phyloP scores from a whole-genome alignment of 2,888 invertebrate species.

The Chaetogeoica ovagalla region DNA sequence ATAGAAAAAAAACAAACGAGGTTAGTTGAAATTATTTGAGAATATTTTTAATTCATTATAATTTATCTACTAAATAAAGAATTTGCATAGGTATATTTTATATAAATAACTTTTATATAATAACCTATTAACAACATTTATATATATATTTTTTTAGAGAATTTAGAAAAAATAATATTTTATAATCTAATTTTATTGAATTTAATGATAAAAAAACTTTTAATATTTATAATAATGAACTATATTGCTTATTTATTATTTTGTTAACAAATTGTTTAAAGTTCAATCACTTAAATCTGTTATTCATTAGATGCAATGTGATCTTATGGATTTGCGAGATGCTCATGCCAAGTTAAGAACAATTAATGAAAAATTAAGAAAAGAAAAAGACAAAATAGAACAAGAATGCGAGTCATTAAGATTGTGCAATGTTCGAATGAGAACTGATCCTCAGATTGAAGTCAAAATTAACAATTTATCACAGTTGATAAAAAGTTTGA shows the following conservation, averaged over 20 bases:
- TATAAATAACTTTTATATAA: not conserved
- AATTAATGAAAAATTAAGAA: slow-evolving; percentile 84
- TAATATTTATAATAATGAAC: not conserved
- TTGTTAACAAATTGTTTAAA: no score
- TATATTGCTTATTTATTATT: not conserved
- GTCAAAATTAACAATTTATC: slow-evolving; percentile 47
- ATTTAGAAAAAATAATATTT: no score
- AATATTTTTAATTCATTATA: not conserved
- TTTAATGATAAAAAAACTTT: not conserved
- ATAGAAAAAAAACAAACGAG: slow-evolving; percentile 75
- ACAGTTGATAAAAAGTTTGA: slow-evolving; percentile 41
- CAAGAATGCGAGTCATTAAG: slow-evolving; percentile 71
- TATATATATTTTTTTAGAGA: no score
- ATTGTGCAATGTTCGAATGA: slow-evolving; percentile 44
- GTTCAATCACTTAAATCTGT: no score
- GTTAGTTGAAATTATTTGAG: slow-evolving; percentile 57
- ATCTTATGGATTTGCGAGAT: slow-evolving; percentile 83
- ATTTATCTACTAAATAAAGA: not conserved
- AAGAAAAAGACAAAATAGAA: slow-evolving; percentile 84
- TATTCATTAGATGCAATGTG: slow-evolving; percentile 73
- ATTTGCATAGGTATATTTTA: not conserved
- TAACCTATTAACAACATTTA: no score
- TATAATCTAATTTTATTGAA: not conserved
- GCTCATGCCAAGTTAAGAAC: slow-evolving; percentile 89
- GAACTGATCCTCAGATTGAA: slow-evolving; percentile 43